Base-by-base conservation (phyloP, 1,140 invertebrate species). In the Globodera rostochiensis region DNA sequence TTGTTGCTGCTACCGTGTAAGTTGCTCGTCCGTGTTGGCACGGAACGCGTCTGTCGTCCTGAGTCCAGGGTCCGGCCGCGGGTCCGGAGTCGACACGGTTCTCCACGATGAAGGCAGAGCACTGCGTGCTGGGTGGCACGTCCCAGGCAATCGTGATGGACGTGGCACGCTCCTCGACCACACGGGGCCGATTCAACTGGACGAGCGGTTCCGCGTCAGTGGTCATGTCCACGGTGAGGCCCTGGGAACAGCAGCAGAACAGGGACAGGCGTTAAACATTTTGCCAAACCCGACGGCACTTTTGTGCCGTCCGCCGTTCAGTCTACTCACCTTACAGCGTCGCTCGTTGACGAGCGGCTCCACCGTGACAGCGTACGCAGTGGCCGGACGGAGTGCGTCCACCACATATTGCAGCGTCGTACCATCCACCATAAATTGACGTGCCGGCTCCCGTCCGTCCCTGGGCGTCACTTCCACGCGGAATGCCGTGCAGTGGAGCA, bases 121-220 rank as follows among this genome's bases (percentile, higher is more conserved):
- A 88, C 36, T 86, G 71, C 21, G 82, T 82, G 50, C 74, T 79
- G 50, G 77, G 73, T 21, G 85, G 77, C 53, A 85, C 84, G 57
- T 90, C 87, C 88, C 88, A 89, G 60, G 84, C 87, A 73, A 89
- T 87, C 19, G 88, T 89, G 15, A 89, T 81, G 11, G 85, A 86
- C 8, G 86, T 86, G 9, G 88, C 76, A 47, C 85, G 80, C 79
- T 89, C 89, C 66, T 90, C 88, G 19, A 89, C 85, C 13, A 89
- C 81, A 74, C 88, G 74, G 47, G 88, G 88, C 45, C 83, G 82
- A 25, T 80, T 53, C 47, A 89, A 49, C 11, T 76, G 86, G 13
- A 86, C 83, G 6, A 89, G 66, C 21, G 70, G 79, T 15, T 86
- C 85, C 67, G 84, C 87, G 74, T 90, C 89, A 66, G 89, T 90